Evolutionary conservation across 2,113 vertebrate genomes (phyloP), one percentile per base, ranked within the genome.

Genomic region (Corydoras maculifer): DNA sequence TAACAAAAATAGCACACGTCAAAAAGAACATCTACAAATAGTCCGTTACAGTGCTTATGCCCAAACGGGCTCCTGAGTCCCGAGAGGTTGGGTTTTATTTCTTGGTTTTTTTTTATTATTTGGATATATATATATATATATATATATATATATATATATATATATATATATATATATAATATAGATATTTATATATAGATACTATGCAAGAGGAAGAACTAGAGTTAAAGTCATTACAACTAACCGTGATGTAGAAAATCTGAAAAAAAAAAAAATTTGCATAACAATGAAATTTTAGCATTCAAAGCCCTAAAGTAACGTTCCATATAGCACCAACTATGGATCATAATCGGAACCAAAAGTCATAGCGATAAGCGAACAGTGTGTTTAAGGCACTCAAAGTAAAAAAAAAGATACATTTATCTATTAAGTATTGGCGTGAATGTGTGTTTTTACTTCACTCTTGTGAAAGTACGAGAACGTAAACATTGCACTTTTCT

Each of bases 1-100:
- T 72, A 77, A 80, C 78, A 80, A 80, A 80, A 80, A 77, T 80
- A 80, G 62, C 75, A 77, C 75, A 80, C 58, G 53, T 80, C 13
- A 31, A 79, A 77, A 76, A 74, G 66, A 75, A 77, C 69, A 70
- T 77, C 75, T 75, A 77, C 65, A 77, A 70, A 67, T 71, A 31
- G 71, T 58, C 9, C n/a, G 18, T 75, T 77, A 80, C 78, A 80
- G 78, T 80, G 77, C 62, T 77, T 75, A 62, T 64, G 76, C 76
- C 76, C 12, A 51, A 13, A 66, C 53, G 67, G 76, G 76, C 76
- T 73, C 78, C 78, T 80, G 78, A 80, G 78, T 70, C 73, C 70
- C 48, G 29, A 63, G 54, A 72, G 63, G 65, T 66, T 74, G 70
- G 68, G n/a, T 73, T n/a, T 75, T 55, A 13, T 18, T 14, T 43